Percentiles rank a stretch among this genome's conserved stretches.
phyloP scores from a whole-genome alignment of 2,888 invertebrate genomes.

The Cosmopolites sordidus region DNA sequence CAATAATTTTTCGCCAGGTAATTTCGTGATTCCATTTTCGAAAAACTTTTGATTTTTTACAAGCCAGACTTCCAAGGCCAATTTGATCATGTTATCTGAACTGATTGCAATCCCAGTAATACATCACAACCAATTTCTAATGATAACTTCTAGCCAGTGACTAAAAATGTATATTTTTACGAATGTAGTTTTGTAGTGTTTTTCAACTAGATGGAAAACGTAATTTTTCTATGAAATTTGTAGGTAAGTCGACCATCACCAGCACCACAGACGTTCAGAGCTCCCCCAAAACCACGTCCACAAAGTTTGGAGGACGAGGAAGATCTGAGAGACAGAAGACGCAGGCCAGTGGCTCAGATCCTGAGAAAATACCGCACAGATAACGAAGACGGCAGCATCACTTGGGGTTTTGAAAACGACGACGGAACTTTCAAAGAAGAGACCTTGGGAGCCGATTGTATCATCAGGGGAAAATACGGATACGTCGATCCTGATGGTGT shows the following conservation, averaged over 20 bases:
- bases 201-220: no score
- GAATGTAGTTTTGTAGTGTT: no score
- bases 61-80: no score
- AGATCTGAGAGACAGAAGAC: conserved; percentile 45
- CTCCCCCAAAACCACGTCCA: conserved; percentile 43
- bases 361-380: conserved; percentile 66
- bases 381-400: conserved; percentile 75
- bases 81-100: no score
- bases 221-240: no score
- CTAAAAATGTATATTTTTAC: no score
- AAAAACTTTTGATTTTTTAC: no score
- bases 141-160: no score
- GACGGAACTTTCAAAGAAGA: conserved; percentile 86
- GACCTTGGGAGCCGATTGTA: conserved; percentile 66
- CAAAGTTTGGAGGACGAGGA: conserved; percentile 38
- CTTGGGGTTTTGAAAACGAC: conserved; percentile 86
- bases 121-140: no score
- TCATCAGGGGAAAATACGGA: conserved; percentile 60
- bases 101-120: no score
- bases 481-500: conserved; percentile 81
- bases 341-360: conserved; percentile 47
- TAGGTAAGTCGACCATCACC: conserved; percentile 20
- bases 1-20: no score
- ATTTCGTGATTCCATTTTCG: no score
- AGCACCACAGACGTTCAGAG: conserved; percentile 32